phyloP scores from a whole-genome alignment of 2,113 vertebrate genomes.

The Caracal caracal region DNA sequence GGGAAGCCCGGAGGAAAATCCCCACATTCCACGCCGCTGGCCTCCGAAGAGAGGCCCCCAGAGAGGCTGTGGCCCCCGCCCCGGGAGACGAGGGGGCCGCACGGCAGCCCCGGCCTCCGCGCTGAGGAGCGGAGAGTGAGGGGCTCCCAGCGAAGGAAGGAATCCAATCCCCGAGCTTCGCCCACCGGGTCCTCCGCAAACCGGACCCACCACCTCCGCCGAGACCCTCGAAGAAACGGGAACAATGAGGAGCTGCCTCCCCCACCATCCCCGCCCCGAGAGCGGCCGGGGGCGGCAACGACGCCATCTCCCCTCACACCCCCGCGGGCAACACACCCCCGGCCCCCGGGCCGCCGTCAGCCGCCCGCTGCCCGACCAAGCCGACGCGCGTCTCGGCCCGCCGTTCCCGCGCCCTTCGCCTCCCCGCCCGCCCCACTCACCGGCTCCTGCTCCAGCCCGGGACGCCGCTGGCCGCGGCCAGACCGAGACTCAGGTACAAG shows the following conservation, averaged over 20 bases:
- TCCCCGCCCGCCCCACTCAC: constrained; percentile 32
- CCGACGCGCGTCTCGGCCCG: background rate
- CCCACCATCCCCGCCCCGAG: constrained; percentile 10
- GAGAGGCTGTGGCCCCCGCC: background rate
- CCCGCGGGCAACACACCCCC: constrained; percentile 51
- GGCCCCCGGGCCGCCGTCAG: background rate
- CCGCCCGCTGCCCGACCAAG: background rate
- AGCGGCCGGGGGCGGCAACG: constrained; percentile 48
- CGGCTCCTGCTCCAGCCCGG: constrained; percentile 48
- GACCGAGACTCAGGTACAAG: constrained; percentile 47
- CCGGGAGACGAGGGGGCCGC: background rate
- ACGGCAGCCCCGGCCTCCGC: background rate
- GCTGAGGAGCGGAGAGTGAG: background rate
- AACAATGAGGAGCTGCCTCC: constrained; percentile 74
- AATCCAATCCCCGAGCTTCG: background rate
- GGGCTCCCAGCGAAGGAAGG: background rate
- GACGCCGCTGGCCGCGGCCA: constrained; percentile 50
- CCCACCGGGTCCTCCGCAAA: background rate
- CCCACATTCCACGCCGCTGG: background rate
- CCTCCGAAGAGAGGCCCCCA: background rate
- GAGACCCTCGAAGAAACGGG: background rate
- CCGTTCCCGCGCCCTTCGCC: background rate
- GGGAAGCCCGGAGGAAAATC: background rate
- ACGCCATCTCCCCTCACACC: constrained; percentile 69
- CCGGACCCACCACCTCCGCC: background rate